A percentile compares a stretch with the other conserved stretches of the same genome.
phyloP scores from a whole-genome alignment of 2,888 invertebrate genomes.

The Lepidochrysops patricia region DNA sequence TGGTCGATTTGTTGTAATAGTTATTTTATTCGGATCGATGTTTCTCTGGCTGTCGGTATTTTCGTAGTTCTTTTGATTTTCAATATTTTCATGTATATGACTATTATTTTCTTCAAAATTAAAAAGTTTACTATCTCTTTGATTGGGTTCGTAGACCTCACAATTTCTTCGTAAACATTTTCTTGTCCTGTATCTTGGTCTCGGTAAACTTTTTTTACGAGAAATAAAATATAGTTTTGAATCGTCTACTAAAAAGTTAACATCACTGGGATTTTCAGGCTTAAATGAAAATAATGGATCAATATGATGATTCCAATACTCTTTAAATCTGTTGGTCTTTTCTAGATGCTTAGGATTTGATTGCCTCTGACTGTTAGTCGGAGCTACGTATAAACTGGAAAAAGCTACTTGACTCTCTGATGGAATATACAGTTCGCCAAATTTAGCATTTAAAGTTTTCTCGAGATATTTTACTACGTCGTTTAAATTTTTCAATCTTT shows the following conservation, averaged over 20 bases:
- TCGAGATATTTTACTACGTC: constrained; percentile 62
- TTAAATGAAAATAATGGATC: constrained; percentile 82
- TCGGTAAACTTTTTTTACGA: not conserved
- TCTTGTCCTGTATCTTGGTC: not conserved
- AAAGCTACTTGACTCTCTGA: constrained; percentile 49
- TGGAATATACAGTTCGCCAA: constrained; percentile 50
- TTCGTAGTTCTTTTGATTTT: not conserved
- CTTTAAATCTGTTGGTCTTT: constrained; percentile 34
- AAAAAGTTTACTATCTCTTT: not conserved
- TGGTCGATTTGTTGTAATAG: constrained; percentile 52
- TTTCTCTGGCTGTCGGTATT: not conserved
- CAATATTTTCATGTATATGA: not conserved
- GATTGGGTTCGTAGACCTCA: not conserved
- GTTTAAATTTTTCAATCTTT: constrained; percentile 58
- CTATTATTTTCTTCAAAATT: not conserved
- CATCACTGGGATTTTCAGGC: constrained; percentile 82
- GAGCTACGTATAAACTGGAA: constrained; percentile 55
- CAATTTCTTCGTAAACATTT: not conserved
- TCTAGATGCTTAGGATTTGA: constrained; percentile 29
- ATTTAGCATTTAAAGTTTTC: constrained; percentile 60
- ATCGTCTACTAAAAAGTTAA: constrained; percentile 80
- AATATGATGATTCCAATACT: constrained; percentile 44
- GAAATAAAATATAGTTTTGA: constrained; percentile 28
- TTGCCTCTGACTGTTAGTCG: constrained; percentile 33
- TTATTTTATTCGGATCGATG: constrained; percentile 38